phyloP scores from a whole-genome alignment of 2,113 vertebrate species.

The Nothocercus nigrocapillus region DNA sequence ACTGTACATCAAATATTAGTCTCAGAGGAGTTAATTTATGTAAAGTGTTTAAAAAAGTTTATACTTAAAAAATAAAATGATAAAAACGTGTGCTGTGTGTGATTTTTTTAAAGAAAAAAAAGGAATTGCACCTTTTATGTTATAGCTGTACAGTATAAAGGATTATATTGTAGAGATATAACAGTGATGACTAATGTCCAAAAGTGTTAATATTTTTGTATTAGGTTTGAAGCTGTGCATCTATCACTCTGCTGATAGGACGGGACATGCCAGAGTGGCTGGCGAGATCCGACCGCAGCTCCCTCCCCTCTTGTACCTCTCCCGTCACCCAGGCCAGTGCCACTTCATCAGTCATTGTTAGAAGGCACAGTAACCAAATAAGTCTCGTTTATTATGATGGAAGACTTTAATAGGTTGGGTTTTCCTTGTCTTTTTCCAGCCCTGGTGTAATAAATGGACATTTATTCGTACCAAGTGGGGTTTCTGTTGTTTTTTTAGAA shows the following conservation, averaged over 20 bases:
- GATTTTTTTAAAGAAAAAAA: slow-evolving; percentile 80
- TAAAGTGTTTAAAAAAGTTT: slow-evolving; percentile 99
- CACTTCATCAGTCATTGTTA: slow-evolving; percentile 61
- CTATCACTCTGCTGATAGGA: slow-evolving; percentile 73
- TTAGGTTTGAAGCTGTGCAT: slow-evolving; percentile 80
- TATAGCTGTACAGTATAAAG: slow-evolving; percentile 87
- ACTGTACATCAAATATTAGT: slow-evolving; percentile 99
- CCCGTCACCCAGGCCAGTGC: slow-evolving; percentile 61
- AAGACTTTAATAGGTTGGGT: slow-evolving; percentile 59
- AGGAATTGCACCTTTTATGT: slow-evolving; percentile 85
- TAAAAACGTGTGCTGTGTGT: slow-evolving; percentile 87
- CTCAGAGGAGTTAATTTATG: slow-evolving; percentile 99
- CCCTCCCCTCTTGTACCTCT: slow-evolving; percentile 18
- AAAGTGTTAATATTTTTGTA: slow-evolving; percentile 88
- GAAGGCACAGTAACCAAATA: slow-evolving; percentile 67
- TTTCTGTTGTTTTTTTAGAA: slow-evolving; percentile 65
- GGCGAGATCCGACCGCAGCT: slow-evolving; percentile 52
- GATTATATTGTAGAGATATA: slow-evolving; percentile 88
- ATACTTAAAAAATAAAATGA: slow-evolving; percentile 95
- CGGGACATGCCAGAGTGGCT: slow-evolving; percentile 66
- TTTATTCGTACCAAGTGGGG: slow-evolving; percentile 60
- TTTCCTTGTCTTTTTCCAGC: slow-evolving; percentile 64
- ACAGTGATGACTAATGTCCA: slow-evolving; percentile 82
- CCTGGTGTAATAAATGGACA: slow-evolving; percentile 59
- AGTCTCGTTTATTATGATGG: slow-evolving; percentile 62